These are phyloP conservation scores for Acronicta alni DNA, from an alignment of 2,888 invertebrate species.

Conservation along the genomic window DNA sequence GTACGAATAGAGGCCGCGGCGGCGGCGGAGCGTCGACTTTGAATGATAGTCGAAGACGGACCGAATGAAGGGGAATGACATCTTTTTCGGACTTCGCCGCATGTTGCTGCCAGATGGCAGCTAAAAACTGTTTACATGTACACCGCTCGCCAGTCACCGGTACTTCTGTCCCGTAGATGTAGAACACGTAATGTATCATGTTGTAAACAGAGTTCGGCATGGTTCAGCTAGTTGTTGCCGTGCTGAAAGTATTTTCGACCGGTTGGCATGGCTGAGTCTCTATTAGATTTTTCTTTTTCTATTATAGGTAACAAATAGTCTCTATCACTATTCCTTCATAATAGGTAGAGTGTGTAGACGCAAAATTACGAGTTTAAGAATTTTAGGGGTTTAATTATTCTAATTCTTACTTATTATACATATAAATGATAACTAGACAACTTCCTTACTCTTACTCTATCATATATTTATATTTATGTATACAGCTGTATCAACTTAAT, in stretches of 20 bases:
- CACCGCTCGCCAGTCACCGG: conserved; percentile 50
- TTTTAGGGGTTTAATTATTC: neutral
- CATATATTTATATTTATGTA: no score
- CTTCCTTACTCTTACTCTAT: neutral
- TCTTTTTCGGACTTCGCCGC: conserved; percentile 66
- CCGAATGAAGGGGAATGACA: conserved; percentile 72
- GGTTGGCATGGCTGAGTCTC: conserved; percentile 31
- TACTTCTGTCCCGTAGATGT: conserved; percentile 20
- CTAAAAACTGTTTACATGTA: conserved; percentile 52
- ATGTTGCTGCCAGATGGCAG: conserved; percentile 68
- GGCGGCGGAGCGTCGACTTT: conserved; percentile 60
- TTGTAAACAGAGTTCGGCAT: conserved; percentile 28
- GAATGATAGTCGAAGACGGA: conserved; percentile 66
- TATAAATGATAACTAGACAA: conserved; percentile 6
- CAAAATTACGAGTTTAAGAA: conserved; percentile 12
- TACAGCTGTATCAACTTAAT: no score
- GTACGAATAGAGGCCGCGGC: conserved; percentile 57
- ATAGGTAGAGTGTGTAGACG: conserved; percentile 7
- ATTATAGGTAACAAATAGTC: conserved; percentile 34
- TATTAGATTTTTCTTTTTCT: conserved; percentile 49
- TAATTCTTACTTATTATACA: neutral
- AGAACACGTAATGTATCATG: conserved; percentile 52
- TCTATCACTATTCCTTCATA: conserved; percentile 13
- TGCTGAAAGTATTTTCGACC: conserved; percentile 39
- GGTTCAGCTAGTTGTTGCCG: conserved; percentile 30